phyloP scores from a whole-genome alignment of 2,113 vertebrate species.

The Ctenomys sociabilis region DNA sequence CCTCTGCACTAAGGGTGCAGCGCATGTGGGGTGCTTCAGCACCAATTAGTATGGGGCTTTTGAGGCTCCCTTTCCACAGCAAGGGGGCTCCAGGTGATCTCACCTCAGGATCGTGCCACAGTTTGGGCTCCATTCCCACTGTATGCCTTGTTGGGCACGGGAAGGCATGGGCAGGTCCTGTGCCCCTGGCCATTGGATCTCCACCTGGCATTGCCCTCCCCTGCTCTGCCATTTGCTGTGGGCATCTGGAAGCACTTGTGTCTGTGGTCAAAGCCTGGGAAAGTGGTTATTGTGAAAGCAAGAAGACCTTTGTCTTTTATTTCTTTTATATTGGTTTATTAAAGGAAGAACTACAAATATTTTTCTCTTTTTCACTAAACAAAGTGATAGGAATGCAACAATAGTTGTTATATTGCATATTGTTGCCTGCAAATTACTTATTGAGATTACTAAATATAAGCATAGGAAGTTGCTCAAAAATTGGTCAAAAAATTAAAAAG shows the following conservation, averaged over 20 bases:
- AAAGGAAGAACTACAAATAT: no score
- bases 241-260: no score
- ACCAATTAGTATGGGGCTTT: neutral
- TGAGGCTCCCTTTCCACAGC: neutral
- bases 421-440: no score
- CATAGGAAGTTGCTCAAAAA: no score
- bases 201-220: neutral
- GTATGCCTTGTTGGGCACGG: accelerated
- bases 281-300: neutral
- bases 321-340: neutral
- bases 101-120: neutral
- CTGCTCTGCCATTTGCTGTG: neutral
- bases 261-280: neutral
- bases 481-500: no score
- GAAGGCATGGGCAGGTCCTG: accelerated
- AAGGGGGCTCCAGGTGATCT: neutral
- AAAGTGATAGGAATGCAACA: no score
- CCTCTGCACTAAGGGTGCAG: neutral
- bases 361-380: no score
- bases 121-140: neutral
- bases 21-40: neutral
- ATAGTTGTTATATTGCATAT: no score
- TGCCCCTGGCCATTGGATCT: no score
- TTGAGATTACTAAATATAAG: no score
- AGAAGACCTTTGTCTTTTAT: neutral